Conservation (phyloP, 2,797 vertebrate species). For the Acrossocheilus wenchowensis region DNA sequence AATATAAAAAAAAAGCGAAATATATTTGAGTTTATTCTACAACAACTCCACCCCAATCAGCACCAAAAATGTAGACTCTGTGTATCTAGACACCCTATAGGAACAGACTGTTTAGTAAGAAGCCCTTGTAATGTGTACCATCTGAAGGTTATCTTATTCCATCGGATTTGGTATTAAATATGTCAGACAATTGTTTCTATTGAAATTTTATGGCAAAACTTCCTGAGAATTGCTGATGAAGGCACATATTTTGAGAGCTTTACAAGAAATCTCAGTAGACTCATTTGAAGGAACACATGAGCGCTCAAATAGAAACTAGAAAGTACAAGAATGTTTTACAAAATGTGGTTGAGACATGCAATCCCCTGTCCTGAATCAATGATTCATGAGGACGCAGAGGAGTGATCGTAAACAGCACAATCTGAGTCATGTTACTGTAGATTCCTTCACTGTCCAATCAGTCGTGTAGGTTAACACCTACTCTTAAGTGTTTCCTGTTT, state of each 20-base stretch:
- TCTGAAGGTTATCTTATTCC: neutral
- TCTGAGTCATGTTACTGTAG: neutral
- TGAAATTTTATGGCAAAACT: neutral
- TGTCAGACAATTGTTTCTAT: neutral
- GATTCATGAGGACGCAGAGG: neutral
- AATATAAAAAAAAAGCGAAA: neutral
- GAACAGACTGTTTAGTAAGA: neutral
- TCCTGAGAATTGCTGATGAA: slow-evolving; percentile 20
- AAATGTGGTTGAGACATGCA: slow-evolving; percentile 9
- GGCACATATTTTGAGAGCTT: slow-evolving; percentile 31
- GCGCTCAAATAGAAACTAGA: neutral
- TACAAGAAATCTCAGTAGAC: slow-evolving; percentile 17
- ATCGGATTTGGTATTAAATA: neutral
- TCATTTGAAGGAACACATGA: slow-evolving; percentile 26
- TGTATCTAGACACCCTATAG: neutral
- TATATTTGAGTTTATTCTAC: neutral
- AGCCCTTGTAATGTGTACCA: slow-evolving; percentile 1
- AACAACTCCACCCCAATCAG: neutral
- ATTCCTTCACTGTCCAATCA: neutral
- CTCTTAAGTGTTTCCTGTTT: neutral
- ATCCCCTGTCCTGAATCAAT: neutral
- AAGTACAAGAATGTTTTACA: slow-evolving; percentile 27
- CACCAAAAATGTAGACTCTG: neutral
- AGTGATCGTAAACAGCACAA: neutral
- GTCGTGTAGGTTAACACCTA: too few relatives aligned